Evolutionary conservation across 2,888 invertebrate genomes (phyloP).

Genomic region (Nasonovia ribisnigri): DNA sequence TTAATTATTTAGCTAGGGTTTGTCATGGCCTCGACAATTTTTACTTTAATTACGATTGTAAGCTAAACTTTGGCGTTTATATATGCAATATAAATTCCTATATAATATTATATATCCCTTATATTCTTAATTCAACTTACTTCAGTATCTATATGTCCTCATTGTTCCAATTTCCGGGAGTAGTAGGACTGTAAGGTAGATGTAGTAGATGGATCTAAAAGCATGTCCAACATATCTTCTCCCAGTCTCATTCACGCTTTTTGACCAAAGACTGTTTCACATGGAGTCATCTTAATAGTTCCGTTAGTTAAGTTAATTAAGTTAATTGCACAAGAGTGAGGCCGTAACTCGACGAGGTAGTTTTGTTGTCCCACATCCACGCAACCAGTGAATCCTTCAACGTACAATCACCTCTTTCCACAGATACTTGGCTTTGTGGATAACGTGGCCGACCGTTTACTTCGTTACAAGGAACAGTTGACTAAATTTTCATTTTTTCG

Average conservation of each 20-base stretch:
- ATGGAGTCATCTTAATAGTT: constrained; percentile 27
- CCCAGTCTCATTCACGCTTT: constrained; percentile 65
- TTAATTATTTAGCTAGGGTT: not conserved
- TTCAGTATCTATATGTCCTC: too few relatives aligned
- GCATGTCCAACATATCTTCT: not conserved
- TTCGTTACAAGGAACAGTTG: not conserved
- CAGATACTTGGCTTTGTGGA: not conserved
- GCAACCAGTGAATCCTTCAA: not conserved
- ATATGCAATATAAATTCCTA: too few relatives aligned
- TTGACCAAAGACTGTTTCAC: constrained; percentile 68
- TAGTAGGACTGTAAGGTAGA: not conserved
- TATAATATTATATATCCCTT: too few relatives aligned
- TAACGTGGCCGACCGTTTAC: constrained; percentile 70
- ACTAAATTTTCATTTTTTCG: not conserved
- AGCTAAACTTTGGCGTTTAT: not conserved
- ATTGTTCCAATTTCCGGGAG: too few relatives aligned
- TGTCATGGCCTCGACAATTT: not conserved
- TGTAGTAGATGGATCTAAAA: not conserved
- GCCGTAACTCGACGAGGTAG: constrained; percentile 15
- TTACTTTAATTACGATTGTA: not conserved
- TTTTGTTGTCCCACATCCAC: constrained; percentile 49
- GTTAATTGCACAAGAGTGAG: constrained; percentile 22
- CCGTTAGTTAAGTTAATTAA: too few relatives aligned
- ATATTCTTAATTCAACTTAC: too few relatives aligned
- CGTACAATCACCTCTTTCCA: not conserved